These are phyloP conservation scores for Daubentonia madagascariensis DNA, from an alignment of 2,113 vertebrate species.

Conservation along the genomic window DNA sequence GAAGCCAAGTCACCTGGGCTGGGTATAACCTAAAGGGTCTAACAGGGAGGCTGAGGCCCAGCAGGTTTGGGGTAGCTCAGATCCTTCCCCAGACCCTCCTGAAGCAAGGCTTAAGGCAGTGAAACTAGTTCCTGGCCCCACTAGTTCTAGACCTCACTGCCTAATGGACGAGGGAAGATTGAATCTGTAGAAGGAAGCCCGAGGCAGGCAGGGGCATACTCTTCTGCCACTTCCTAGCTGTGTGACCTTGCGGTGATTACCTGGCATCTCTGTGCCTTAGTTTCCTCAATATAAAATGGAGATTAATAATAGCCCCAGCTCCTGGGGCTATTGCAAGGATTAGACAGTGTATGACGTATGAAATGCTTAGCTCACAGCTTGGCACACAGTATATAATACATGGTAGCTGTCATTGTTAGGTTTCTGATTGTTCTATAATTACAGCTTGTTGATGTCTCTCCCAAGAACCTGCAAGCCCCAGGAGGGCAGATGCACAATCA, in stretches of 20 bases:
- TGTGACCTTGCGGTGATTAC: not conserved
- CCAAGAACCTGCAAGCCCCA: not conserved
- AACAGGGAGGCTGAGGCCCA: not conserved
- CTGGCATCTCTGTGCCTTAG: not conserved
- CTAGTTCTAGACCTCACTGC: not conserved
- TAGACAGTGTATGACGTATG: not conserved
- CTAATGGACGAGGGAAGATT: not conserved
- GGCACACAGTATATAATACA: fast-evolving
- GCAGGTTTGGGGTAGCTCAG: not conserved
- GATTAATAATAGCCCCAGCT: not conserved
- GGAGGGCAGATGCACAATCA: not conserved
- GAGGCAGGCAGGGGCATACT: not conserved
- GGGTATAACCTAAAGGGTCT: not conserved
- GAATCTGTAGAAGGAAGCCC: not conserved
- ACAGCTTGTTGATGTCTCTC: not conserved
- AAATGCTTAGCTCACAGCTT: not conserved
- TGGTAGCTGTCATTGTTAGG: no score
- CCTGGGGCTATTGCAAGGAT: not conserved
- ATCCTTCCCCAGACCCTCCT: not conserved
- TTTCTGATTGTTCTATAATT: not conserved
- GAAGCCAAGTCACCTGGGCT: not conserved
- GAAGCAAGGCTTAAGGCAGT: not conserved
- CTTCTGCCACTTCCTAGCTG: not conserved
- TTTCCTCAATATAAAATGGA: not conserved
- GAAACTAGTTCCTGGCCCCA: not conserved